Evolutionary conservation across 2,888 invertebrate species (phyloP), one percentile per base, ranked within the genome.

Genomic region (Netelia inedita): DNA sequence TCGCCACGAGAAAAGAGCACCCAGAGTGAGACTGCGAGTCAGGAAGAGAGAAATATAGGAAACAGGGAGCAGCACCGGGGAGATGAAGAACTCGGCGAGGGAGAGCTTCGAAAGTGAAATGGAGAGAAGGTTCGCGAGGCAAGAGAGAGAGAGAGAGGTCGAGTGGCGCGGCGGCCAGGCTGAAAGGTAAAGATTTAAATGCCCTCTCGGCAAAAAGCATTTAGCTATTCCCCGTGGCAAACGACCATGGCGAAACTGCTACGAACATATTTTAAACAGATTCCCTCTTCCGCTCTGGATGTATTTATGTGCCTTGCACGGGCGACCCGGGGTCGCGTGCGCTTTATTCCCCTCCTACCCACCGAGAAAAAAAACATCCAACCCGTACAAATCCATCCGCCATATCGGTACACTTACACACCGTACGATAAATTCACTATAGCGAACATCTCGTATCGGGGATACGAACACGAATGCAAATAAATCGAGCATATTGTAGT

Each of bases 211-310:
- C 93, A 94, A 93, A 94, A 93, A 93, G 93, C 93, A 94, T 94
- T 93, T 93, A 93, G 93, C 93, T 93, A 94, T 94, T 94, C 92
- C 92, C 92, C 92, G 92, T 93, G 91, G 93, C 92, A 93, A 94
- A 93, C 93, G 92, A 93, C 93, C 93, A 93, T 93, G 88, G 90
- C 93, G 91, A 92, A 93, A 93, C 91, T 82, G 92, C 91, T 87
- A 72, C 69, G 90, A 91, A 92, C 91, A 93, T 92, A 93, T 93
- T 93, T 93, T 92, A 92, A 93, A 93, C 93, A 92, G 93, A 92
- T 93, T 93, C 92, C 92, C 91, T 92, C 91, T 91, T 92, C 91
- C 90, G 90, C 87, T 89, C 88, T 79, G 88, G 91, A 90, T 92
- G 87, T 92, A 93, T 93, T 93, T 93, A 92, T 92, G 92, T 90